Evolutionary conservation across 2,888 invertebrate species (phyloP).

Genomic region (Habroteleia sp.): DNA sequence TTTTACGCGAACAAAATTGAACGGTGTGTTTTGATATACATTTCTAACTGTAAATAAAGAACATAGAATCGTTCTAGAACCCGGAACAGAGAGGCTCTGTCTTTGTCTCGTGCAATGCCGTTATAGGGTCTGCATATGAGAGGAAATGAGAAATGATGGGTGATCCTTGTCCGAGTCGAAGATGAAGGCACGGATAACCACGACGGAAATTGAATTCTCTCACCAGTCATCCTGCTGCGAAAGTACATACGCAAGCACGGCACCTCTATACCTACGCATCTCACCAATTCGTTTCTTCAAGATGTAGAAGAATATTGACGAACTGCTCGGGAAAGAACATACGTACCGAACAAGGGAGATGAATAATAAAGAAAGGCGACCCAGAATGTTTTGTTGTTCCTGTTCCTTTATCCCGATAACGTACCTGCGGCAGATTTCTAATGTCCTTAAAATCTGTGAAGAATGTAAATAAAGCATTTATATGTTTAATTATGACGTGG

Average conservation of each 20-base stretch:
- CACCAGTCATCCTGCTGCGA: constrained; percentile 76
- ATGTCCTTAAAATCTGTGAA: too few relatives aligned
- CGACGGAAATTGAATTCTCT: constrained; percentile 79
- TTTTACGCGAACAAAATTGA: constrained; percentile 34
- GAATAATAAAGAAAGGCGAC: constrained; percentile 60
- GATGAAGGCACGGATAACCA: constrained; percentile 77
- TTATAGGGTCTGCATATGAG: constrained; percentile 56
- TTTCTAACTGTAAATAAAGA: constrained; percentile 60
- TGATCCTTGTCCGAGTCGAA: constrained; percentile 69
- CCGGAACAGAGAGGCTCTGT: constrained; percentile 55
- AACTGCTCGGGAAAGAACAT: constrained; percentile 49
- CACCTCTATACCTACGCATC: constrained; percentile 61
- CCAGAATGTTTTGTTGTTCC: constrained; percentile 48
- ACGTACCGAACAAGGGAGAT: constrained; percentile 51
- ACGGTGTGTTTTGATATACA: constrained; percentile 45
- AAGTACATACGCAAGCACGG: constrained; percentile 67
- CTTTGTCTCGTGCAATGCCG: constrained; percentile 57
- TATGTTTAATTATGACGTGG: too few relatives aligned
- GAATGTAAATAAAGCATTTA: too few relatives aligned
- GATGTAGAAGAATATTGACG: constrained; percentile 66
- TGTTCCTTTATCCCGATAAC: constrained; percentile 66
- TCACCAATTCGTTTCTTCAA: constrained; percentile 66
- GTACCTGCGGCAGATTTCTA: too few relatives aligned
- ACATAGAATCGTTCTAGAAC: constrained; percentile 50
- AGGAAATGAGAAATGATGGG: constrained; percentile 68